Conservation (phyloP, 1,140 invertebrate species). For the Caenorhabditis briggsae region DNA sequence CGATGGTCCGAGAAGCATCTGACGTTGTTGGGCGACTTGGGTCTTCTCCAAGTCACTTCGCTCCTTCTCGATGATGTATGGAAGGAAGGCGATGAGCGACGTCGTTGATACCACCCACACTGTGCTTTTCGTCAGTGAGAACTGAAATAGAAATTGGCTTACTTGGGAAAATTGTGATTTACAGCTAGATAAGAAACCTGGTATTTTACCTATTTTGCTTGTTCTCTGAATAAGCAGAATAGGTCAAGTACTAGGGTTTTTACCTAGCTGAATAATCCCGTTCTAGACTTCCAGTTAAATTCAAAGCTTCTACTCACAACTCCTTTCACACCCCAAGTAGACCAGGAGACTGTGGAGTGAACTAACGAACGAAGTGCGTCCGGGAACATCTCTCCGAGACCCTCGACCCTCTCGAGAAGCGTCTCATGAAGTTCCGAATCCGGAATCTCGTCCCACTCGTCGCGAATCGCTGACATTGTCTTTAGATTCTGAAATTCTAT, state of each 20-base stretch:
- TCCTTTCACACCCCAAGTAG: conserved; percentile 29
- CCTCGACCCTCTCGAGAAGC: conserved; percentile 71
- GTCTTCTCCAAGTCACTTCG: conserved; percentile 73
- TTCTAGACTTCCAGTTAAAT: background rate
- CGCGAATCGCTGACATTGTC: conserved; percentile 48
- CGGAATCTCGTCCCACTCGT: conserved; percentile 72
- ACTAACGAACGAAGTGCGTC: conserved; percentile 10
- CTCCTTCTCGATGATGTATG: conserved; percentile 76
- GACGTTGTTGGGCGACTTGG: conserved; percentile 76
- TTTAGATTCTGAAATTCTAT: conserved; percentile 14
- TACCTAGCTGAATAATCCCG: too few species aligned
- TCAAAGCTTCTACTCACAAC: background rate
- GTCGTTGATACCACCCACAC: conserved; percentile 74
- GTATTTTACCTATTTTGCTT: too few species aligned
- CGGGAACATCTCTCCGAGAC: conserved; percentile 75
- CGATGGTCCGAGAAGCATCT: conserved; percentile 75
- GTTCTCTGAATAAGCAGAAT: too few species aligned
- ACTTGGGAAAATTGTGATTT: too few species aligned
- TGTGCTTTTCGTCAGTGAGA: conserved; percentile 68
- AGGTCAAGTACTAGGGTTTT: too few species aligned
- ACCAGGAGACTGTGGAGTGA: conserved; percentile 24
- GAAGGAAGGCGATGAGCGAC: conserved; percentile 74
- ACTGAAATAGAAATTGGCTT: conserved; percentile 58
- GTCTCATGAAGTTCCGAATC: conserved; percentile 75
- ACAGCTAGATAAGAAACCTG: too few species aligned